phyloP scores from a whole-genome alignment of 2,113 vertebrate species.

The Aplodontia rufa region DNA sequence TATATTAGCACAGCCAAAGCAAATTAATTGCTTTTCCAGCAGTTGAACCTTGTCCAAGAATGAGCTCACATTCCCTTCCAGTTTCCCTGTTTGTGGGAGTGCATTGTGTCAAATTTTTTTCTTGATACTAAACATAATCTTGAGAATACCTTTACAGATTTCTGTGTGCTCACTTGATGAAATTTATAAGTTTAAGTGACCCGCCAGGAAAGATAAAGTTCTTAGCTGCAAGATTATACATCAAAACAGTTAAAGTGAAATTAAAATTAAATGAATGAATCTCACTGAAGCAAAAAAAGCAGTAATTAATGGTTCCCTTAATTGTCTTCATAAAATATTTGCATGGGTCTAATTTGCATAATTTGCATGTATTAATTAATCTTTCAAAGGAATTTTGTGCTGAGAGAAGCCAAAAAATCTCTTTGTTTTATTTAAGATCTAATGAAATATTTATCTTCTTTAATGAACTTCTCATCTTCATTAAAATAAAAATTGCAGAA shows the following conservation, averaged over 20 bases:
- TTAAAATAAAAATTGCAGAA: slow-evolving; percentile 99
- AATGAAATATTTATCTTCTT: slow-evolving; percentile 99
- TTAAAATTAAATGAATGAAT: slow-evolving; percentile 99
- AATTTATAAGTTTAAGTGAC: slow-evolving; percentile 98
- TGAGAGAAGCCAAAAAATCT: slow-evolving; percentile 99
- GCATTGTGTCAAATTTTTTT: slow-evolving; percentile 93
- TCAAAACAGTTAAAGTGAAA: slow-evolving; percentile 99
- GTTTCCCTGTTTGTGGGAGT: slow-evolving; percentile 92
- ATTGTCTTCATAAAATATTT: slow-evolving; percentile 99
- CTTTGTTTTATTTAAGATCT: slow-evolving; percentile 99
- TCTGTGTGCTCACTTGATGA: slow-evolving; percentile 91
- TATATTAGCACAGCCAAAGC: slow-evolving; percentile 99
- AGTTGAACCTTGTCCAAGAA: slow-evolving; percentile 99
- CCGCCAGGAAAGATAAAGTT: slow-evolving; percentile 98
- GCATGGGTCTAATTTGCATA: slow-evolving; percentile 99
- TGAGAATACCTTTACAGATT: slow-evolving; percentile 92
- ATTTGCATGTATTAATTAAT: slow-evolving; percentile 99
- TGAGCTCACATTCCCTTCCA: slow-evolving; percentile 94
- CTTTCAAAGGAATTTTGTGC: slow-evolving; percentile 99
- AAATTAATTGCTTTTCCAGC: slow-evolving; percentile 99
- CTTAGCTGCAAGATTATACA: slow-evolving; percentile 99
- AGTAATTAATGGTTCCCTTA: slow-evolving; percentile 99
- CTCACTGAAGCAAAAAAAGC: slow-evolving; percentile 99
- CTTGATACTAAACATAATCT: slow-evolving; percentile 90
- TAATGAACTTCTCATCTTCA: slow-evolving; percentile 99